Evolutionary conservation across 2,797 vertebrate species (phyloP).

Genomic region (Spondyliosoma cantharus): DNA sequence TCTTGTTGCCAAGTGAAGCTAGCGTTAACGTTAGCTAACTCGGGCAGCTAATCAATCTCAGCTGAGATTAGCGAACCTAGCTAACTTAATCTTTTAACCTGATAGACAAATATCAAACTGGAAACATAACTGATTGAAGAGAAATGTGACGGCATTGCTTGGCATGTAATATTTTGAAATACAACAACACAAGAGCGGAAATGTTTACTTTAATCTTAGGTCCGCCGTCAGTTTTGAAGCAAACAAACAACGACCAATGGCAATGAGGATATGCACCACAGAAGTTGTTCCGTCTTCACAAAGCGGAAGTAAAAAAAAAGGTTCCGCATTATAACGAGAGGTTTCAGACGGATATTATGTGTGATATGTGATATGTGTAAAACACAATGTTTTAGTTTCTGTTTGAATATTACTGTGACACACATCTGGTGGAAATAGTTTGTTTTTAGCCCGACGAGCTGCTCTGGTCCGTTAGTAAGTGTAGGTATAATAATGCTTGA

Average conservation of each 20-base stretch:
- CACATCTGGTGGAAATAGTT: neutral
- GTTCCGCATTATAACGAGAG: constrained; percentile 33
- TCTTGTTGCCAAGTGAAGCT: neutral
- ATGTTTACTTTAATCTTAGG: neutral
- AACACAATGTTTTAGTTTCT: neutral
- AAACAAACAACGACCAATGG: constrained; percentile 72
- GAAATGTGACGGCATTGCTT: no score
- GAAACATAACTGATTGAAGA: rapidly evolving
- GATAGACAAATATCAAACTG: neutral
- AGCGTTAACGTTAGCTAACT: constrained; percentile 31
- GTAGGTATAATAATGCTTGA: neutral
- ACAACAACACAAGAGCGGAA: rapidly evolving
- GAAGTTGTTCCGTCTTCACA: constrained; percentile 26
- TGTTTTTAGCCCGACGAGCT: neutral
- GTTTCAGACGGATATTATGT: neutral
- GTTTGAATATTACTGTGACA: neutral
- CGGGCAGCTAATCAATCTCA: constrained; percentile 52
- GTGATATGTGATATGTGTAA: no score
- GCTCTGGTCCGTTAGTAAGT: neutral
- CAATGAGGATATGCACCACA: constrained; percentile 38
- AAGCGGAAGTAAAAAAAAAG: neutral
- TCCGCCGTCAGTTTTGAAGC: constrained; percentile 72
- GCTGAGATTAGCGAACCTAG: constrained; percentile 6
- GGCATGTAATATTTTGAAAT: neutral
- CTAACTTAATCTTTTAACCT: neutral